Evolutionary conservation across 2,797 vertebrate species (phyloP), one percentile per base, ranked within the genome.

Genomic region (Parauchenoglanis ngamensis): DNA sequence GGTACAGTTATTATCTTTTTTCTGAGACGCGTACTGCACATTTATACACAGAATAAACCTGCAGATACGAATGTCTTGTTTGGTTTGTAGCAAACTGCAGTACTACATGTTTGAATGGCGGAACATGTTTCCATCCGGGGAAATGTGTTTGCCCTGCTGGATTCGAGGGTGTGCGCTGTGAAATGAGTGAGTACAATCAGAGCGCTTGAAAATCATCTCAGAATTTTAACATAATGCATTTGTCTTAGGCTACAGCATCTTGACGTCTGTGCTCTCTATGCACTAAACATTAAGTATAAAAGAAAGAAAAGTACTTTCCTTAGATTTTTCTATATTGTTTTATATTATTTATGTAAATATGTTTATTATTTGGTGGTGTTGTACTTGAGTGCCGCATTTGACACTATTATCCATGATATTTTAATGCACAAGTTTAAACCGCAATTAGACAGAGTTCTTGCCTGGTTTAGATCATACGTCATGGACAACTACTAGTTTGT

Each of bases 111-210:
- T 94, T 96, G 91, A 97, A 97, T 0, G 97, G 97, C 91, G 97
- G 97, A 79, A 97, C 96, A 0, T 97, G 97, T 83, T 97, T 97
- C 94, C 97, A 97, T 90, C 96, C 97, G 10, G 96, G 95, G 87
- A 98, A 98, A 93, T 98, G 97, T 90, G 94, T 97, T 90, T 98
- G 97, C 87, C 94, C 96, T 67, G 94, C 96, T 0, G 97, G 96
- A 86, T 95, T 96, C 57, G 96, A 97, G 87, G 97, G 97, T 75
- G 94, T 94, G 82, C 96, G 94, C 4, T 98, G 97, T 91, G 96
- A 97, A 93, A 96, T 95, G 82, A 97, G 97, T 98, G 90, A 96
- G 97, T 97, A 91, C 4, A 65, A 83, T 82, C 49, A 87, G 25
- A 61, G 35, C 17, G 72, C 56, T 61, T 72, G 35, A 28, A 46